Conservation (phyloP, 2,797 vertebrate species). For the Eutrigla gurnardus region DNA sequence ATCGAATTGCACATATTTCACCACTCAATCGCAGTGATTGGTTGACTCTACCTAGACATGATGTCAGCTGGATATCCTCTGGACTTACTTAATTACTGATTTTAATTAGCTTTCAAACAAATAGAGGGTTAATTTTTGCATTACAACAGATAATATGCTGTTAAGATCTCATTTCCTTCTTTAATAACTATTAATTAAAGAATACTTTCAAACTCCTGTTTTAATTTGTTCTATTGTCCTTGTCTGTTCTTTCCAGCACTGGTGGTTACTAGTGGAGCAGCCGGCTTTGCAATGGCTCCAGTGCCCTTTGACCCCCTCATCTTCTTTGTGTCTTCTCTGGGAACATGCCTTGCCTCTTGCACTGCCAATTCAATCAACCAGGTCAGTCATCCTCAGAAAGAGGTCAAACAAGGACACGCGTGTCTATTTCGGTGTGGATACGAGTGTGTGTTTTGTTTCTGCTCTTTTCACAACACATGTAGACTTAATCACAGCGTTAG, state of each 20-base stretch:
- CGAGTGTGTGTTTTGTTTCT: background rate
- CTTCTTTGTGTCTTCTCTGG: slow-evolving; percentile 89
- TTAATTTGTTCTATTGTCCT: background rate
- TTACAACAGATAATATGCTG: background rate
- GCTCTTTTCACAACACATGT: background rate
- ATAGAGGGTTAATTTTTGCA: background rate
- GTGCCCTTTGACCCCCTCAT: slow-evolving; percentile 90
- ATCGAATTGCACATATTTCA: background rate
- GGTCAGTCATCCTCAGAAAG: slow-evolving; percentile 82
- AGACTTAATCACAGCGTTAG: background rate
- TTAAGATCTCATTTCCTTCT: background rate
- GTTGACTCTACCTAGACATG: background rate
- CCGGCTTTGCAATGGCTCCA: slow-evolving; percentile 94
- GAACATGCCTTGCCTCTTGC: slow-evolving; percentile 93
- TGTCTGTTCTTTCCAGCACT: slow-evolving; percentile 85
- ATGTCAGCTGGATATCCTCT: background rate
- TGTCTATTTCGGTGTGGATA: background rate
- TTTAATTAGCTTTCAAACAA: background rate
- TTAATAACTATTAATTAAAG: background rate
- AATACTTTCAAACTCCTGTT: background rate
- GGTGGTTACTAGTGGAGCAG: slow-evolving; percentile 92
- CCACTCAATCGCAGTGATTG: background rate
- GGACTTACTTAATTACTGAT: background rate
- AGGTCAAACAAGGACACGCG: background rate
- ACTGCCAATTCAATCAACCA: slow-evolving; percentile 97